Base-by-base conservation (phyloP, 2,113 vertebrate genomes). In the Sander vitreus region DNA sequence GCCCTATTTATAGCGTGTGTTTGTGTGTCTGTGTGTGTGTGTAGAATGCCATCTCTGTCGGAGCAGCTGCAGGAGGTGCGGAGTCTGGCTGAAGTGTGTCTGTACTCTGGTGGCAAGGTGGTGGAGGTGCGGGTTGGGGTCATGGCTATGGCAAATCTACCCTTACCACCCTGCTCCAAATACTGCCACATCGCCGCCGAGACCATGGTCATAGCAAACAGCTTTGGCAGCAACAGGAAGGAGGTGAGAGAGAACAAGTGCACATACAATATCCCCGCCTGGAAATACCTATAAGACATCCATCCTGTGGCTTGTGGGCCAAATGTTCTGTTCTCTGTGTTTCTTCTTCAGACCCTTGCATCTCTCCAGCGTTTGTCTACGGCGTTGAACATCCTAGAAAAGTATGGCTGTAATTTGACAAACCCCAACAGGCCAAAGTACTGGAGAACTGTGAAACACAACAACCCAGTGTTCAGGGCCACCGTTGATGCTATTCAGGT, bases 381-480 rank as follows among this genome's bases (percentile, higher is more conserved):
- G 7, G 97, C 96, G 0, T 85, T 98, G 73, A 97, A 97, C 89
- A 97, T 98, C 75, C 88, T 98, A 79, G 97, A 98, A 87, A 98
- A 98, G 87, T 98, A 98, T 7, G 97, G 97, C 53, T 97, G 96
- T 67, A 98, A 98, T 82, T 84, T 98, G 21, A 96, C 97, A 11
- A 96, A 94, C 84, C 93, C 95, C 12, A 96, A 93, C 91, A 92
- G 96, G 54, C 97, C 97, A 0, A 96, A 96, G 58, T 98, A 94
- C 89, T 98, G 97, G 97, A 96, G 96, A 30, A 96, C 95, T 0
- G 97, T 98, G 71, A 98, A 98, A 77, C 96, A 97, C 93, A 97
- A 98, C 88, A 98, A 98, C 84, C 97, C 97, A 0, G 97, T 97
- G 27, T 98, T 98, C 90, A 96, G 94, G 55, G 95, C 95, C 80